Evolutionary conservation across 2,888 invertebrate species (phyloP).

Genomic region (Cheilosia variabilis): DNA sequence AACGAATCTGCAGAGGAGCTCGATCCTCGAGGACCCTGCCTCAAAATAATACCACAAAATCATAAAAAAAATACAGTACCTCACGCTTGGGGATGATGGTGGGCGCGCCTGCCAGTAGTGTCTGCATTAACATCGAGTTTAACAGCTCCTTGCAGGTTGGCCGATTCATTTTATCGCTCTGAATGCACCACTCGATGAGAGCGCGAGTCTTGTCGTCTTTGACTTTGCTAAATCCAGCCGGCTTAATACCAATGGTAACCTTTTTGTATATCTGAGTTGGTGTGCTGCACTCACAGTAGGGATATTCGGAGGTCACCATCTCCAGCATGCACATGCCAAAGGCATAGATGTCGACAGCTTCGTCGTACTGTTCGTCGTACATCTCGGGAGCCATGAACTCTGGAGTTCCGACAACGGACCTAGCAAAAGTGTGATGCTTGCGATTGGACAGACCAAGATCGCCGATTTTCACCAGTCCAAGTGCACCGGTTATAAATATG

Average conservation of each 20-base stretch:
- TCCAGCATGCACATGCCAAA: constrained; percentile 99
- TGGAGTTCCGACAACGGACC: constrained; percentile 94
- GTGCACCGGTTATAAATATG: constrained; percentile 99
- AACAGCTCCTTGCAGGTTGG: constrained; percentile 96
- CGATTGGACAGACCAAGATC: constrained; percentile 98
- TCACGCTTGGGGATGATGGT: too few relatives aligned
- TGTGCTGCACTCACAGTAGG: constrained; percentile 98
- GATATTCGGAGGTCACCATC: constrained; percentile 99
- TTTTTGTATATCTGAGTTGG: constrained; percentile 99
- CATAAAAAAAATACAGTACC: too few relatives aligned
- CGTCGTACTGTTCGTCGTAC: constrained; percentile 99
- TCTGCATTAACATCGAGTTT: constrained; percentile 91
- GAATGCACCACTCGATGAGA: constrained; percentile 98
- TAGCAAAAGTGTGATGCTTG: constrained; percentile 99
- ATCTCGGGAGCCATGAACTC: constrained; percentile 93
- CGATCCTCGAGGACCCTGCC: too few relatives aligned
- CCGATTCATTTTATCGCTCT: constrained; percentile 93
- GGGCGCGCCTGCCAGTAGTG: not conserved
- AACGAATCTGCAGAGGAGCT: too few relatives aligned
- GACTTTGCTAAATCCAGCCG: constrained; percentile 97
- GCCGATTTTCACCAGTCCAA: constrained; percentile 99
- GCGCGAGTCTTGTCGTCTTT: constrained; percentile 97
- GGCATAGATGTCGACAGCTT: constrained; percentile 99
- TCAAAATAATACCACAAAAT: too few relatives aligned
- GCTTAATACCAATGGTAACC: constrained; percentile 98